Base-by-base conservation (phyloP, 2,113 vertebrate genomes). In the Jaculus jaculus region DNA sequence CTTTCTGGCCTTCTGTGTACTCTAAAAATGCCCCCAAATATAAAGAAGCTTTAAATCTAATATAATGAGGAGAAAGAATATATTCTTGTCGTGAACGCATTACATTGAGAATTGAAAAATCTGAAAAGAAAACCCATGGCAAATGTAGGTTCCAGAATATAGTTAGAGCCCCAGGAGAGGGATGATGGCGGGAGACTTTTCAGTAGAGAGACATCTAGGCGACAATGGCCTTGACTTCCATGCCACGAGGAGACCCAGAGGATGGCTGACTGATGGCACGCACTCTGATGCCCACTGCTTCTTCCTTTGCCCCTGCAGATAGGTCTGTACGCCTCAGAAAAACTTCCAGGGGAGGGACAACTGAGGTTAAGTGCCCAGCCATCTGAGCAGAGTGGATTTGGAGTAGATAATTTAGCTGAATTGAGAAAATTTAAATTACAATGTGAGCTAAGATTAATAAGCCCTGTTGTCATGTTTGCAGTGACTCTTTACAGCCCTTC, bases 361-460 rank as follows among this genome's bases (percentile, higher is more conserved):
- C 12, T 24, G 23, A 65, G 17, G 20, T 13, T 23, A 68, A 16
- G 8, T 83, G 32, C n/a, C 89, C 34, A 77, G 26, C 39, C 30
- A 65, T 75, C 58, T 74, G 30, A 88, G 69, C 26, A 94, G 68
- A 87, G 54, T 42, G 32, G 47, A 65, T 79, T 74, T 71, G 39
- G 30, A 69, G 28, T 37, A 77, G 65, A 60, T 66, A 72, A 39
- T 87, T 72, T 68, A 87, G 73, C 30, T 63, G 21, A 68, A 3
- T 66, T 73, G 66, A 34, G 93, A 58, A 92, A 84, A 94, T 72
- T 37, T 54, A 79, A 86, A 39, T 66, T 89, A 20, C n/a, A 83
- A 81, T n/a, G 9, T 80, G 13, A 84, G 4, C 13, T 84, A 28
- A 83, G 72, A 85, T 21, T 51, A 74, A 23, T 65, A 63, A 21